Evolutionary conservation across 2,113 vertebrate genomes (phyloP), one percentile per base, ranked within the genome.

Genomic region (Scomber japonicus): DNA sequence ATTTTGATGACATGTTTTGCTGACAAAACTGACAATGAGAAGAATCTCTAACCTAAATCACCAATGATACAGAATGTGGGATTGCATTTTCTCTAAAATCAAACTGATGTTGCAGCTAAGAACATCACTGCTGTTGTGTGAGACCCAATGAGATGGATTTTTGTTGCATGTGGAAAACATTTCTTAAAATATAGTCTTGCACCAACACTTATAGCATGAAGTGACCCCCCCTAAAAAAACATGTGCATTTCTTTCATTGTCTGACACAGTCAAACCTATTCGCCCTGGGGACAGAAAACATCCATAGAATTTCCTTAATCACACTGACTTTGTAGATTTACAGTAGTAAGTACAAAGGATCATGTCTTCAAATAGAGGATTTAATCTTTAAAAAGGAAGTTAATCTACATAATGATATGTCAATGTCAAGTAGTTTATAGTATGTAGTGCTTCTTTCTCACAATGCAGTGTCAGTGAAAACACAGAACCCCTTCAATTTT

Each of bases 291-390:
- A 77, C 31, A 46, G 53, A 66, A 71, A 71, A 80, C 77, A 71
- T 80, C 83, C 77, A n/a, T 59, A 49, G 68, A 71, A 84, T 80
- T 72, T 80, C 54, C 53, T 86, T 84, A 63, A 83, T 85, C 56
- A 54, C n/a, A 27, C 57, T 21, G 65, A 75, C 4, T 63, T 82
- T 46, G 45, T 69, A 82, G 75, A 87, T 88, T 73, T 17, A 51
- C 16, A 21, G 7, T 13, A n/a, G n/a, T 2, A 67, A 77, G n/a
- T 15, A 61, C 40, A 59, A 72, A 75, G 21, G 50, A 55, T 69
- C 53, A 63, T 64, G 67, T 55, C 19, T 17, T 56, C 31, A 66
- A 68, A 46, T 55, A 44, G 27, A 56, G 71, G 66, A 74, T 84
- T 71, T 31, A 49, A 30, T 79, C 66, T 49, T 67, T 16, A 45